Conservation (phyloP, 2,888 invertebrate genomes). For the Epinotia nisella region DNA sequence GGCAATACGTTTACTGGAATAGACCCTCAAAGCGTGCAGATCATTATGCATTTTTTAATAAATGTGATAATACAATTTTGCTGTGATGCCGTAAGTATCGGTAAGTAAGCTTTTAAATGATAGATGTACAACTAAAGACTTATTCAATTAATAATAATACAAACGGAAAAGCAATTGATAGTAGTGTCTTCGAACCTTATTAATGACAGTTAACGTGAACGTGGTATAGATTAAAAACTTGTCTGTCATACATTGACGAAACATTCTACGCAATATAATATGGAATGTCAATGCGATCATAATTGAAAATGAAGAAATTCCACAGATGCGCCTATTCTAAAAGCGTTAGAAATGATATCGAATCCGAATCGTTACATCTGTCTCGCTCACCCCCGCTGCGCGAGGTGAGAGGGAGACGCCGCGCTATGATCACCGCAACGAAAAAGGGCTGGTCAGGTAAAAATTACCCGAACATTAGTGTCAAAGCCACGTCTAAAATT, state of each 20-base stretch:
- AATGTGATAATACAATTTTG: no score
- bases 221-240: background rate
- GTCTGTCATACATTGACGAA: constrained; percentile 16
- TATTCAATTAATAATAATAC: background rate
- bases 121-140: background rate
- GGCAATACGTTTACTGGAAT: background rate
- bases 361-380: constrained; percentile 52
- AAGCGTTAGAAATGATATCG: constrained; percentile 45
- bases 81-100: no score
- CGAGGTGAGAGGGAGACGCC: constrained; percentile 51
- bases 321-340: constrained; percentile 43
- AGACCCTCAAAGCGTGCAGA: background rate
- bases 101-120: background rate
- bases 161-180: no score
- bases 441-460: constrained; percentile 63
- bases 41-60: no score
- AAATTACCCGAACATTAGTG: constrained; percentile 57
- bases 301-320: constrained; percentile 46
- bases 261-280: constrained; percentile 14
- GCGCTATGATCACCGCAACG: constrained; percentile 42
- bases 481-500: constrained; percentile 26
- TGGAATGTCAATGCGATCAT: constrained; percentile 31
- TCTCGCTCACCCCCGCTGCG: constrained; percentile 50
- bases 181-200: background rate
- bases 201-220: background rate